A percentile compares a stretch with the other conserved stretches of the same genome.
Evolutionary conservation across 2,888 invertebrate genomes (phyloP).

Genomic region (Hirudinaria manillensis): DNA sequence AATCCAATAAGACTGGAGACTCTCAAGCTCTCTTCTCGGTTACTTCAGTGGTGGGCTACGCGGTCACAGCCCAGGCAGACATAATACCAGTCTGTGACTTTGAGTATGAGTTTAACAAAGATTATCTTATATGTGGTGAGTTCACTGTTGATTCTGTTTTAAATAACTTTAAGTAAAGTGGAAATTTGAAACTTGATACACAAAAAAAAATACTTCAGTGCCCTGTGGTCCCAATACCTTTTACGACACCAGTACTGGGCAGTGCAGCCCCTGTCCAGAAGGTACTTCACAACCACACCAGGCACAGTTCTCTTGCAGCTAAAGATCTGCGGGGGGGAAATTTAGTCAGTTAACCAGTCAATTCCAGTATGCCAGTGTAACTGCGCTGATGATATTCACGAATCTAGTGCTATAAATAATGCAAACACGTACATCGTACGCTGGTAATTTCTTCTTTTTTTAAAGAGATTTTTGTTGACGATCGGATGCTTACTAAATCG

Average conservation of each 20-base stretch:
- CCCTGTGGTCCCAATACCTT: conserved; percentile 15
- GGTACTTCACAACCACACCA: not conserved
- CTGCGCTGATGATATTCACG: too few species aligned
- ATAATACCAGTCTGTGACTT: conserved; percentile 17
- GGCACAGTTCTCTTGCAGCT: conserved; percentile 17
- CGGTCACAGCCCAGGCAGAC: conserved; percentile 11
- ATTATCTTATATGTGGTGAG: conserved; percentile 18
- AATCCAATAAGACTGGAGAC: conserved; percentile 5
- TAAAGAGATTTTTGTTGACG: too few species aligned
- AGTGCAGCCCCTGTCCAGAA: conserved; percentile 13
- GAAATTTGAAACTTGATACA: not conserved
- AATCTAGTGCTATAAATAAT: too few species aligned
- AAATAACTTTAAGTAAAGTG: not conserved
- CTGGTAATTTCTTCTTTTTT: too few species aligned
- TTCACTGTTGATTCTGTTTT: not conserved
- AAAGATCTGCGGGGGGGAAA: not conserved
- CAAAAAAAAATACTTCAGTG: not conserved
- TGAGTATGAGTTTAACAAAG: conserved; percentile 13
- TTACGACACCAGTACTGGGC: conserved; percentile 14
- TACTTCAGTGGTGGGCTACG: conserved; percentile 4
- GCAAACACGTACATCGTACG: too few species aligned
- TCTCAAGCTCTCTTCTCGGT: not conserved
- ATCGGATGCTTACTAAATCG: too few species aligned
- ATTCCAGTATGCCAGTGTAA: too few species aligned
- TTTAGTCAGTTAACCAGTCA: too few species aligned